phyloP scores from a whole-genome alignment of 1,140 invertebrate genomes.

The Euwallacea similis region DNA sequence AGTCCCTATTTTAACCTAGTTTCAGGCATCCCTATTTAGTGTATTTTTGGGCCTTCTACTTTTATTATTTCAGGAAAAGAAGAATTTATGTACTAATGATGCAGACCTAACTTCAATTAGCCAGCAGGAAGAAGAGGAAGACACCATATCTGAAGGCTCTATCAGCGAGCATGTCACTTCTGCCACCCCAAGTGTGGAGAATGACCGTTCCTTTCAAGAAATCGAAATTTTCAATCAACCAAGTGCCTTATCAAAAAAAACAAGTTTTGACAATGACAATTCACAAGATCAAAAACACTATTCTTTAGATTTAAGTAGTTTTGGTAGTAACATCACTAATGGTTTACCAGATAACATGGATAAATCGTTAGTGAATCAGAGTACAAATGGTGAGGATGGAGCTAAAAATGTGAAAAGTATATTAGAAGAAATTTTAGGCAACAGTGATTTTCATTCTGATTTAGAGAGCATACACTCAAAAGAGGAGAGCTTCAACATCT shows the following conservation, averaged over 20 bases:
- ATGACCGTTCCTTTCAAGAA: slow-evolving; percentile 52
- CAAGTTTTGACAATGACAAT: background rate
- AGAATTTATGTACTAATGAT: too few species aligned
- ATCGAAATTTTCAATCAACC: slow-evolving; percentile 48
- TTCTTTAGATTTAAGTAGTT: slow-evolving; percentile 41
- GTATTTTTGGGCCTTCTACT: too few species aligned
- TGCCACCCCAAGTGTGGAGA: slow-evolving; percentile 46
- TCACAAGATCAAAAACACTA: background rate
- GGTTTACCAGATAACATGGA: slow-evolving; percentile 18
- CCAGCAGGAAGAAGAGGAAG: slow-evolving; percentile 6
- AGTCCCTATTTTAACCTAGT: too few species aligned
- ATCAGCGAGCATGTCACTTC: slow-evolving; percentile 49
- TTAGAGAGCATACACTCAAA: slow-evolving; percentile 31
- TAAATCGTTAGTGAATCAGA: background rate
- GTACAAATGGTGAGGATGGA: slow-evolving; percentile 25
- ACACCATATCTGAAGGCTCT: slow-evolving; percentile 32
- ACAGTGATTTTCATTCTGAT: slow-evolving; percentile 45
- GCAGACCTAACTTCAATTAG: background rate
- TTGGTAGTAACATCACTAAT: slow-evolving; percentile 37
- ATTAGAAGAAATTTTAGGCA: slow-evolving; percentile 49
- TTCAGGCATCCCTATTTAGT: too few species aligned
- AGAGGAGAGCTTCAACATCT: slow-evolving; percentile 50
- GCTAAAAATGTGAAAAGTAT: slow-evolving; percentile 46
- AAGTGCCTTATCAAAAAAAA: slow-evolving; percentile 13
- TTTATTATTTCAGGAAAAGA: too few species aligned